phyloP scores from a whole-genome alignment of 2,797 vertebrate species.

The Gila robusta region DNA sequence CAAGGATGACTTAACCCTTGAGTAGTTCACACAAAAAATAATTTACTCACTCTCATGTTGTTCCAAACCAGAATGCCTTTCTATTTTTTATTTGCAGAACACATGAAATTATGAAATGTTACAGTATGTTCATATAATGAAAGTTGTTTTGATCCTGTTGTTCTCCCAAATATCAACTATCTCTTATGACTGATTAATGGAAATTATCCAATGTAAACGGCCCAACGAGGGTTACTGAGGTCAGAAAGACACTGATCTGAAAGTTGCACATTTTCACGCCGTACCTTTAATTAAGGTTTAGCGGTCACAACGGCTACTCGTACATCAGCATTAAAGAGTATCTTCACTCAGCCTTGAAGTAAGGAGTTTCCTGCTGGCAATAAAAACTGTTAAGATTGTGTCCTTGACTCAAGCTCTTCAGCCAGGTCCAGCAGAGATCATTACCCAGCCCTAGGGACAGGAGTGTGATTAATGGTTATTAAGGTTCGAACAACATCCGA shows the following conservation, averaged over 20 bases:
- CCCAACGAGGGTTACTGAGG: background rate
- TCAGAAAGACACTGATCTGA: conserved; percentile 1
- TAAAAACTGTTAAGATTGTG: conserved; percentile 74
- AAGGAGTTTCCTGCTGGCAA: conserved; percentile 26
- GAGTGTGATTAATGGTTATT: conserved; percentile 61
- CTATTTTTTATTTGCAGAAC: background rate
- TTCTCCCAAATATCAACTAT: background rate
- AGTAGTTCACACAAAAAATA: background rate
- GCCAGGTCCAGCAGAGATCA: conserved; percentile 79
- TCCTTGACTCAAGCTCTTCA: conserved; percentile 82
- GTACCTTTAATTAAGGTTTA: conserved; percentile 27
- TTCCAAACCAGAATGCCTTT: background rate
- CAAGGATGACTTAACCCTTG: background rate
- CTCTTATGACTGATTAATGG: background rate
- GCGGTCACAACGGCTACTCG: background rate
- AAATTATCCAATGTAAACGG: background rate
- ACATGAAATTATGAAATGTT: background rate
- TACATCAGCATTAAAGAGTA: conserved; percentile 33
- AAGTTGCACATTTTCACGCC: background rate
- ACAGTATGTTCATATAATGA: background rate
- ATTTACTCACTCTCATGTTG: background rate
- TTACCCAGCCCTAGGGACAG: conserved; percentile 77
- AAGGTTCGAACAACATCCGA: conserved; percentile 72
- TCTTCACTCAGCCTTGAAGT: conserved; percentile 16
- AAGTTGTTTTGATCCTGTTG: background rate